phyloP scores from a whole-genome alignment of 2,113 vertebrate genomes.

The Bubalus kerabau region DNA sequence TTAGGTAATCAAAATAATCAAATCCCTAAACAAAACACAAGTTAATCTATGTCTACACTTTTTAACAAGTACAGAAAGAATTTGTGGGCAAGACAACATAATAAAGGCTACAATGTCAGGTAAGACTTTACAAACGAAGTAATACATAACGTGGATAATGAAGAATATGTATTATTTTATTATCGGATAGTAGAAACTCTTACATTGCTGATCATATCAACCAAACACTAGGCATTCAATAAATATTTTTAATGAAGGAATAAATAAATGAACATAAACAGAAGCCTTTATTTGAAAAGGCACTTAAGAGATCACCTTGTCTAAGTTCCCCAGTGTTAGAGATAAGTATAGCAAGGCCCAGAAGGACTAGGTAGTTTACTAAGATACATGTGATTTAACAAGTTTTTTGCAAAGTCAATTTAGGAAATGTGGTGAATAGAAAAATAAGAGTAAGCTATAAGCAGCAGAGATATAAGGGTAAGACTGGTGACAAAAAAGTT shows the following conservation, averaged over 20 bases:
- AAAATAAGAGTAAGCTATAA: neutral
- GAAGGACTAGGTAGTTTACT: neutral
- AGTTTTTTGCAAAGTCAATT: neutral
- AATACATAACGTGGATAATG: constrained; percentile 1
- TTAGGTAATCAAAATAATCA: constrained; percentile 24
- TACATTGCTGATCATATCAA: neutral
- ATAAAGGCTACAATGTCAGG: neutral
- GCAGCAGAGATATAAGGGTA: neutral
- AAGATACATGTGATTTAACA: neutral
- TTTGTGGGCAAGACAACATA: neutral
- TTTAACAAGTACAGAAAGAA: constrained; percentile 11
- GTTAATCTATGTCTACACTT: constrained; percentile 5
- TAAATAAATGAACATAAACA: neutral
- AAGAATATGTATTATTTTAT: neutral
- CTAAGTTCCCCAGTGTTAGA: neutral
- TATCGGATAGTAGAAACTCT: neutral
- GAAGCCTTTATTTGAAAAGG: neutral
- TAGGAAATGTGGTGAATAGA: neutral
- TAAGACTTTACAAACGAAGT: constrained; percentile 21
- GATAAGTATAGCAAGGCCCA: neutral
- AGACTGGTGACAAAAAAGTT: neutral
- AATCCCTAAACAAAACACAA: neutral
- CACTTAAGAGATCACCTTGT: constrained; percentile 2
- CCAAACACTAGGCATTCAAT: neutral
- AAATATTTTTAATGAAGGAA: constrained; percentile 2